These are phyloP conservation scores for Heteromyza rotundicornis DNA, from an alignment of 2,888 invertebrate species.

Conservation along the genomic window DNA sequence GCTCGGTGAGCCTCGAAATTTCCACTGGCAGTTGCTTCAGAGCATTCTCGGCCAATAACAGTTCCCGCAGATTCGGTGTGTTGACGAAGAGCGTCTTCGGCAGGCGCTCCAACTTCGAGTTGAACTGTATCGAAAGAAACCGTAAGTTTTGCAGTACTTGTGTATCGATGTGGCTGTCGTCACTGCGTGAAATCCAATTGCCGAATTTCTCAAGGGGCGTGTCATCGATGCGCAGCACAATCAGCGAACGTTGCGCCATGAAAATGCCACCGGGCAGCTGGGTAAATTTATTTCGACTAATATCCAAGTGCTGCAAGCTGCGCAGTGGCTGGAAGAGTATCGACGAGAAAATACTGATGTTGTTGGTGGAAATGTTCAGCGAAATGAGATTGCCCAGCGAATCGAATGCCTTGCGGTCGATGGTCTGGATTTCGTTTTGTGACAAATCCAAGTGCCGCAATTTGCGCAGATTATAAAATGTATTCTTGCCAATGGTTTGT, in stretches of 20 bases:
- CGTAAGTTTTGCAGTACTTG: slow-evolving; percentile 68
- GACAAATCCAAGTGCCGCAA: slow-evolving; percentile 70
- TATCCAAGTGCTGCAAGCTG: slow-evolving; percentile 65
- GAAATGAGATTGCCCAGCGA: slow-evolving; percentile 68
- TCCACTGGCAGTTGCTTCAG: slow-evolving; percentile 66
- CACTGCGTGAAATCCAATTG: slow-evolving; percentile 65
- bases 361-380: slow-evolving; percentile 70
- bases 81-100: slow-evolving; percentile 71
- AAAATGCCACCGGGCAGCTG: slow-evolving; percentile 70
- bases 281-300: slow-evolving; percentile 67
- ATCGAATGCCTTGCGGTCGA: slow-evolving; percentile 73
- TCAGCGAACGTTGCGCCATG: slow-evolving; percentile 69
- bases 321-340: slow-evolving; percentile 64
- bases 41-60: slow-evolving; percentile 75
- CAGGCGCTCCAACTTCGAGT: slow-evolving; percentile 68
- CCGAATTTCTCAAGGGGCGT: slow-evolving; percentile 71
- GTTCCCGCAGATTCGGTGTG: slow-evolving; percentile 67
- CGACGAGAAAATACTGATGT: slow-evolving; percentile 62
- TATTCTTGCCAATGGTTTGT: slow-evolving; percentile 63
- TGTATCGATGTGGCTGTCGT: slow-evolving; percentile 44
- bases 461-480: slow-evolving; percentile 76
- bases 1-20: slow-evolving; percentile 53
- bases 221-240: slow-evolving; percentile 69
- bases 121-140: slow-evolving; percentile 69
- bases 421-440: slow-evolving; percentile 68